phyloP scores from a whole-genome alignment of 2,797 vertebrate genomes.

The Liparis tanakae region DNA sequence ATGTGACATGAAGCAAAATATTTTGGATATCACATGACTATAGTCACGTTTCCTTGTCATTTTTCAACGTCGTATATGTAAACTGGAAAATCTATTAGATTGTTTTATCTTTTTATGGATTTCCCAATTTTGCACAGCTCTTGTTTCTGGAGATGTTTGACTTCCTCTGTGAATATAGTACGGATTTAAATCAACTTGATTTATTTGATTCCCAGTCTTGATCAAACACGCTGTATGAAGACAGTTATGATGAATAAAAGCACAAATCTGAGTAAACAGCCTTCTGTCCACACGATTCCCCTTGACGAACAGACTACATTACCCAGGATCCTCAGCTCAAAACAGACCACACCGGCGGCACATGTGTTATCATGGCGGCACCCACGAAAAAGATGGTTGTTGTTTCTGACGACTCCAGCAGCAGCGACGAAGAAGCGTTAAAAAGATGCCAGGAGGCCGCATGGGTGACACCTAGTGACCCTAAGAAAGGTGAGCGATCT shows the following conservation, averaged over 20 bases:
- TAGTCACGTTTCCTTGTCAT: neutral
- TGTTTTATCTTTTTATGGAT: conserved; percentile 5
- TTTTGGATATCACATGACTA: neutral
- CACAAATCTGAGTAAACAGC: no score
- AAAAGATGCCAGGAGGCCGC: conserved; percentile 80
- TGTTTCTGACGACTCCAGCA: conserved; percentile 60
- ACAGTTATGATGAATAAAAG: conserved; percentile 19
- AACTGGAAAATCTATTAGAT: neutral
- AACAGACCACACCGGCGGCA: conserved; percentile 34
- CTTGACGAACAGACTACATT: conserved; percentile 51
- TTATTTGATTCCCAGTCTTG: neutral
- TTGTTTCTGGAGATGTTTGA: neutral
- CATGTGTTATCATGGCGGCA: conserved; percentile 70
- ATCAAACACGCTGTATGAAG: neutral
- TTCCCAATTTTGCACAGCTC: neutral
- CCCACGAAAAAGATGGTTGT: conserved; percentile 23
- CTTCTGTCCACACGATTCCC: no score
- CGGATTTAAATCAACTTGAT: neutral
- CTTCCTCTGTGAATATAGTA: neutral
- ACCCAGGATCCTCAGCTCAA: conserved; percentile 71
- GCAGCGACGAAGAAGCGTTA: conserved; percentile 77
- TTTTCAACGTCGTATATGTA: neutral
- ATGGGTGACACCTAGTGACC: conserved; percentile 64
- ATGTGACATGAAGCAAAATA: neutral
- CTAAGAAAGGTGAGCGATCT: conserved; percentile 38